Evolutionary conservation across 2,888 invertebrate genomes (phyloP).

Genomic region (Caenorhabditis zanzibari): DNA sequence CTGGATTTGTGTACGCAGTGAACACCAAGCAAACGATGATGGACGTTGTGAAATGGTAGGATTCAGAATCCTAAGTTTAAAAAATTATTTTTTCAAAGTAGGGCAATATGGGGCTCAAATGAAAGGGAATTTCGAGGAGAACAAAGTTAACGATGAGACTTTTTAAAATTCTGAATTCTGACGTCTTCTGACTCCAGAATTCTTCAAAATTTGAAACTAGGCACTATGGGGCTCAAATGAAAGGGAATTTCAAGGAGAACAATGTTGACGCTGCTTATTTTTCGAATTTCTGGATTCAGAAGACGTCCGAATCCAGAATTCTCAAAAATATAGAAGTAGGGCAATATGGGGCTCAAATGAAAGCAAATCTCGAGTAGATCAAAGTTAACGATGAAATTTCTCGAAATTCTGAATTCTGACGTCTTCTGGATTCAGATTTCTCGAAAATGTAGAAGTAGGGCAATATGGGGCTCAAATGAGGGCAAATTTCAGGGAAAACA

Average conservation of each 20-base stretch:
- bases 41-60: conserved; percentile 82
- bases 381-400: too few species aligned
- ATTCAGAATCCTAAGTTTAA: not conserved
- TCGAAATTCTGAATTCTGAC: too few species aligned
- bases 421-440: too few species aligned
- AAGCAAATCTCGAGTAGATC: too few species aligned
- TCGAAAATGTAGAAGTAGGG: not conserved
- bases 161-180: not conserved
- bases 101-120: too few species aligned
- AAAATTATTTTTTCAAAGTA: not conserved
- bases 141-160: too few species aligned
- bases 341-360: too few species aligned
- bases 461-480: too few species aligned
- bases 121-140: too few species aligned
- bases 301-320: not conserved
- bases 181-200: not conserved
- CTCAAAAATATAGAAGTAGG: not conserved
- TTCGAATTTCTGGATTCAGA: not conserved
- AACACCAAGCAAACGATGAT: conserved; percentile 70
- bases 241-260: too few species aligned
- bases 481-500: not conserved
- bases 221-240: too few species aligned
- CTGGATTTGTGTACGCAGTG: conserved; percentile 73
- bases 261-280: not conserved
- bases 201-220: not conserved